phyloP scores from a whole-genome alignment of 2,113 vertebrate species.

The Neopipo cinnamomea region DNA sequence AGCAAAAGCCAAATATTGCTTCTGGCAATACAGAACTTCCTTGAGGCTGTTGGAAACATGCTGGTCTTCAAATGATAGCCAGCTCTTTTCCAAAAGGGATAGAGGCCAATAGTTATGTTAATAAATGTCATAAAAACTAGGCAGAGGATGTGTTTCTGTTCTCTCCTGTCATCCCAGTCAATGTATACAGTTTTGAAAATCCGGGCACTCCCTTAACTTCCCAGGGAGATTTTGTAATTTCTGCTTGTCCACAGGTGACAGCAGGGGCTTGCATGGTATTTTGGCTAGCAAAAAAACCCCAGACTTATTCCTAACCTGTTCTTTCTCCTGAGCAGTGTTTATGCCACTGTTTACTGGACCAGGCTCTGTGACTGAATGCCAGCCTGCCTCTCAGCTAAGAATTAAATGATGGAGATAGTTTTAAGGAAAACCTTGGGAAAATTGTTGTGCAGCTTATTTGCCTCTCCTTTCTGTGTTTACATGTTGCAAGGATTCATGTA shows the following conservation, averaged over 20 bases:
- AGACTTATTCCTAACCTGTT: background rate
- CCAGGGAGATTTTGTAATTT: background rate
- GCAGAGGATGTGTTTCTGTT: constrained; percentile 13
- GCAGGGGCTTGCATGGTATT: background rate
- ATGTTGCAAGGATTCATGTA: background rate
- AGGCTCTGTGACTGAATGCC: background rate
- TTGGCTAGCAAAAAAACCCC: background rate
- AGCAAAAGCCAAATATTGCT: background rate
- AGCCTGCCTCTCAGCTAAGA: background rate
- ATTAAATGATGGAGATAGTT: background rate
- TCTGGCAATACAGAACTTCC: background rate
- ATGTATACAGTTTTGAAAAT: background rate
- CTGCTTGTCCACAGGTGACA: background rate
- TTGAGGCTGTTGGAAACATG: background rate
- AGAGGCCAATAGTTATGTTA: background rate
- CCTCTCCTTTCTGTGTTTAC: background rate
- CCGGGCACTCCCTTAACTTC: background rate
- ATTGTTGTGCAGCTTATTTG: background rate
- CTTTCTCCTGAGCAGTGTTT: background rate
- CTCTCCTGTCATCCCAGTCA: background rate
- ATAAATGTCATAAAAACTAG: constrained; percentile 42
- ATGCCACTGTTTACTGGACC: background rate
- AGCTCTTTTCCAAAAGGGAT: constrained; percentile 1
- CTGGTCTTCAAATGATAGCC: background rate
- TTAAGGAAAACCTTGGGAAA: background rate